Conservation (phyloP, 2,888 invertebrate genomes). For the Dioctria rufipes region DNA sequence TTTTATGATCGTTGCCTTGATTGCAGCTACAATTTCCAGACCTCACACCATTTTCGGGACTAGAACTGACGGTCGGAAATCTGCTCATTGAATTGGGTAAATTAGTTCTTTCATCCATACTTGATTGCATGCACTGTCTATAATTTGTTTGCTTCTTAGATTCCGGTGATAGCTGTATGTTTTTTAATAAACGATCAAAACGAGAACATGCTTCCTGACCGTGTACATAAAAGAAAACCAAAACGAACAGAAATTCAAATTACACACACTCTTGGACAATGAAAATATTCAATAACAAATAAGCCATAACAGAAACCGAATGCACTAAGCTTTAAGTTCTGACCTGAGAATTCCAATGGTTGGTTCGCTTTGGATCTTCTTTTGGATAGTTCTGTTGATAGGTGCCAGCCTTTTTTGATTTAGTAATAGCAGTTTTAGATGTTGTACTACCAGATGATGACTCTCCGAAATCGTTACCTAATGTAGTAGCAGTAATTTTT, state of each 20-base stretch:
- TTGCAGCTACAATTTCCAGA: not conserved
- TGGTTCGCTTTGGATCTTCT: not conserved
- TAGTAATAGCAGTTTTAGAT: slow-evolving; percentile 51
- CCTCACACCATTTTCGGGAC: slow-evolving; percentile 9
- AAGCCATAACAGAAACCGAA: no score
- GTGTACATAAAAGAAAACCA: not conserved
- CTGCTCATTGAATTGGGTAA: slow-evolving; percentile 11
- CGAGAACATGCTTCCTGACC: slow-evolving; percentile 55
- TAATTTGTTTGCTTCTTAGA: slow-evolving; percentile 19
- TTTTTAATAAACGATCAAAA: slow-evolving; percentile 58
- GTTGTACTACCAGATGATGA: slow-evolving; percentile 57
- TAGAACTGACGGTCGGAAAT: slow-evolving; percentile 37
- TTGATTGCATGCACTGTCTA: not conserved
- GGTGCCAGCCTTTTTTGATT: not conserved
- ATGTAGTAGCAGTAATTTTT: slow-evolving; percentile 52
- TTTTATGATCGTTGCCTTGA: not conserved
- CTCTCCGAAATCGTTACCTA: slow-evolving; percentile 55
- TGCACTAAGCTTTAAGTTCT: not conserved
- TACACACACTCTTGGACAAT: slow-evolving; percentile 6
- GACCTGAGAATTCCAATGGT: slow-evolving; percentile 33
- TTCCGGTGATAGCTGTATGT: slow-evolving; percentile 58
- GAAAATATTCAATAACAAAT: not conserved
- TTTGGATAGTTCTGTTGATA: not conserved
- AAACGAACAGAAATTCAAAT: slow-evolving; percentile 49
- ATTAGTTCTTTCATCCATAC: not conserved